Evolutionary conservation across 2,888 invertebrate species (phyloP).

Genomic region (Ecdyonurus torrentis): DNA sequence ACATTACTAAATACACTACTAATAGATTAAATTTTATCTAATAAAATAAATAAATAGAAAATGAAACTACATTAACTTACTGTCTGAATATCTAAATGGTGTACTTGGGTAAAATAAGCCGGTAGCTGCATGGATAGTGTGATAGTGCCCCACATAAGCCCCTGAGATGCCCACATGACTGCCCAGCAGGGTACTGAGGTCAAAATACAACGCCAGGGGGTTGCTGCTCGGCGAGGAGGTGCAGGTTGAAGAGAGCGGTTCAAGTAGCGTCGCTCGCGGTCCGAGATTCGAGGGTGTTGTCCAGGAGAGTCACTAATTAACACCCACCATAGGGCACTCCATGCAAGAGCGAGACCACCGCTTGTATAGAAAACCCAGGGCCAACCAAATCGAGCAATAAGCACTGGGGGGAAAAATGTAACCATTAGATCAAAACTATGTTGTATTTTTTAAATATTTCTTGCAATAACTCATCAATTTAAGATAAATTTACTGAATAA

Average conservation of each 20-base stretch:
- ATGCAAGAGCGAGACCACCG: conserved; percentile 19
- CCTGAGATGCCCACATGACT: conserved; percentile 13
- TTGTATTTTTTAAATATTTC: too few species aligned
- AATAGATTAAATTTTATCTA: too few species aligned
- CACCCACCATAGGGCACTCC: conserved; percentile 22
- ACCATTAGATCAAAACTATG: too few species aligned
- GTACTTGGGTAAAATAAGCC: conserved; percentile 14
- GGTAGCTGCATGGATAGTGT: conserved; percentile 16
- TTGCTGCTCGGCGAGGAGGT: conserved; percentile 2
- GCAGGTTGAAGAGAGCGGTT: not conserved
- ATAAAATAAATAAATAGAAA: not conserved
- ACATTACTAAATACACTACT: too few species aligned
- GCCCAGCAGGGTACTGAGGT: conserved; percentile 15
- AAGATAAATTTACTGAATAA: too few species aligned
- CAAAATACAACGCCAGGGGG: conserved; percentile 15
- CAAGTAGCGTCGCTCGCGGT: conserved; percentile 17
- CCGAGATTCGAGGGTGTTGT: conserved; percentile 20
- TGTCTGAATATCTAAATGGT: conserved; percentile 14
- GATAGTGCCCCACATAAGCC: conserved; percentile 16
- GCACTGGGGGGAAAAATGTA: too few species aligned
- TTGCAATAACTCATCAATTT: too few species aligned
- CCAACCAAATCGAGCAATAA: conserved; percentile 26
- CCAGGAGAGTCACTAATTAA: conserved; percentile 20
- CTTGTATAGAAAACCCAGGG: conserved; percentile 27
- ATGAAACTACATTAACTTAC: conserved; percentile 13